Evolutionary conservation across 2,113 vertebrate genomes (phyloP).

Genomic region (Hemiprocne comata): DNA sequence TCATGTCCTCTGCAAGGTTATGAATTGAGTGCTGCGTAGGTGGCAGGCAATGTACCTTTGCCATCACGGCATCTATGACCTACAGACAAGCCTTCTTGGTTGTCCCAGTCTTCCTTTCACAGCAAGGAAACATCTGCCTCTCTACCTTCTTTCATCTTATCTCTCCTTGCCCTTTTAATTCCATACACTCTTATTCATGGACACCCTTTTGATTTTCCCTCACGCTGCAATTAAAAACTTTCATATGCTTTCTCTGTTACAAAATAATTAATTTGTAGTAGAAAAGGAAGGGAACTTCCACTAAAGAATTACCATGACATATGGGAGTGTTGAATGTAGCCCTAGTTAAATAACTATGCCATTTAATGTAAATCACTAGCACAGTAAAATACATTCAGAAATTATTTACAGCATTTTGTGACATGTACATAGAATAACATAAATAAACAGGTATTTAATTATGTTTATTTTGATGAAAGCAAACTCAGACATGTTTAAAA

Average conservation of each 20-base stretch:
- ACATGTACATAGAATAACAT: neutral
- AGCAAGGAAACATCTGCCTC: neutral
- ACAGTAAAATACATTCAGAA: neutral
- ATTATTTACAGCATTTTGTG: neutral
- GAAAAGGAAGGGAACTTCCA: neutral
- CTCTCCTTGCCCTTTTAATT: neutral
- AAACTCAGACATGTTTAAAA: neutral
- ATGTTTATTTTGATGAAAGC: neutral
- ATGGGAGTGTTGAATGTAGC: neutral
- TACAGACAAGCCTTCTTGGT: neutral
- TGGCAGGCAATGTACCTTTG: accelerated
- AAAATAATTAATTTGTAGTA: neutral
- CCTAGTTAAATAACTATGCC: neutral
- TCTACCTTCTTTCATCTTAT: neutral
- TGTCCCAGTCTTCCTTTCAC: neutral
- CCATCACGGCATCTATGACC: neutral
- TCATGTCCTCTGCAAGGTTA: neutral
- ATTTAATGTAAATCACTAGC: neutral
- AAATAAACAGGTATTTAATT: neutral
- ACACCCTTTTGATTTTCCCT: neutral
- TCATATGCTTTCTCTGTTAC: neutral
- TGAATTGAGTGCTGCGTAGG: neutral
- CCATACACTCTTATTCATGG: neutral
- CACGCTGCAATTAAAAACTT: neutral
- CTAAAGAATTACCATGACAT: neutral